Evolutionary conservation across 2,888 invertebrate genomes (phyloP), one percentile per base, ranked within the genome.

Genomic region (Beris morrisii): DNA sequence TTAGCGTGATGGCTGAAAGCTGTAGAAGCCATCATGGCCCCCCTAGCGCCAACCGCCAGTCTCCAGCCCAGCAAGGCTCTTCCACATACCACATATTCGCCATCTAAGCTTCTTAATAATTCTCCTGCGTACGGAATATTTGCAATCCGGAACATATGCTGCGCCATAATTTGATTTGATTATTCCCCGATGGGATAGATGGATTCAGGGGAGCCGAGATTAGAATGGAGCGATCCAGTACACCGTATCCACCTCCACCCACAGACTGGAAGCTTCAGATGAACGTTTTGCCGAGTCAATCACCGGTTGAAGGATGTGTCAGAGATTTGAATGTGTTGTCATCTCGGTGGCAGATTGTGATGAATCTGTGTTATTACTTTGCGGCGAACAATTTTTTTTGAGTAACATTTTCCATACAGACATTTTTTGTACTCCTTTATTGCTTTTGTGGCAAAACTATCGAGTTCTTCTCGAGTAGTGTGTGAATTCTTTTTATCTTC

Each of bases 51-150:
- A 22, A 22, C 22, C 22, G 22, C 22, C 22, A 22, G 22, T 22
- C 22, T 22, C 22, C 38, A 38, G 38, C 2, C 38, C 38, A 38
- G 1, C 38, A 38, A 9, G 7, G 9, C 38, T 38, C 9, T 9
- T 38, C 4, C 4, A 38, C 5, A 38, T 22, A 38, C 38, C 2
- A 5, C 38, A 38, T 9, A 38, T 50, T 61, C 52, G 50, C 22
- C 22, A 22, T 52, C 61, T 65, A 22, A 22, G 22, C 22, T 65
- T 56, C 65, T 65, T 65, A 65, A 65, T 65, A 65, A 65, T 65
- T 65, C 65, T 65, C 65, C 56, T 55, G 65, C 65, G 65, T 65
- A 65, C 65, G 56, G 56, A 65, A 65, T 65, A 65, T 65, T 65
- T 56, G 65, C 65, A 65, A 65, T 65, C 56, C 56, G 65, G 32